Evolutionary conservation across 2,888 invertebrate genomes (phyloP).

Genomic region (Sinopyrophorus schimmeli): DNA sequence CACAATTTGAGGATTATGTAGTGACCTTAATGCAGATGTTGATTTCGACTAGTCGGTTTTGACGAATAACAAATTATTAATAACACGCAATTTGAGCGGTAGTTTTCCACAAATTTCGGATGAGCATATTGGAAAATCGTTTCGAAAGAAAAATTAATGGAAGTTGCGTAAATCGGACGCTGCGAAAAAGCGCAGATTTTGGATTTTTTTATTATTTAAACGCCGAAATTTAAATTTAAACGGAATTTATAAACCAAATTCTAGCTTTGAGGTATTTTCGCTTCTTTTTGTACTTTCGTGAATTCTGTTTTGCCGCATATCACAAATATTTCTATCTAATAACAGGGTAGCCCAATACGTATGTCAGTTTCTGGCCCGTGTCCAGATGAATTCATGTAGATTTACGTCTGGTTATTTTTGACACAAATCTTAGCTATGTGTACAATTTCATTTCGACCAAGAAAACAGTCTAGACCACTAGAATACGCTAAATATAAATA

Average conservation of each 20-base stretch:
- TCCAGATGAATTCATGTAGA: conserved; percentile 19
- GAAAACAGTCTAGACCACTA: conserved; percentile 17
- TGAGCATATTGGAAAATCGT: neutral
- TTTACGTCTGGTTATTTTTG: conserved; percentile 24
- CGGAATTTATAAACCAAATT: neutral
- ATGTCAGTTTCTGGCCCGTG: conserved; percentile 22
- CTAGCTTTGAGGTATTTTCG: too few species aligned
- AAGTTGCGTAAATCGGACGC: too few species aligned
- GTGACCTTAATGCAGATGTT: conserved; percentile 20
- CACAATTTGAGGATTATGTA: conserved; percentile 15
- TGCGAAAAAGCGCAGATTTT: neutral
- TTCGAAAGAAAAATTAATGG: conserved; percentile 1
- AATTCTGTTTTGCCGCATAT: conserved; percentile 14
- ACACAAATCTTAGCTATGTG: conserved; percentile 17
- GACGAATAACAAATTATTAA: too few species aligned
- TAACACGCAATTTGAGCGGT: too few species aligned
- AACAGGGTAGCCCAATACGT: conserved; percentile 8
- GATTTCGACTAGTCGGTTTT: conserved; percentile 19
- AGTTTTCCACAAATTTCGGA: too few species aligned
- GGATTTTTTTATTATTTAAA: neutral
- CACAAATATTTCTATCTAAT: conserved; percentile 10
- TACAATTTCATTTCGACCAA: conserved; percentile 14
- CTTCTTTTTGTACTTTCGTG: neutral
- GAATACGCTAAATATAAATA: conserved; percentile 12
- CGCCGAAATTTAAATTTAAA: conserved; percentile 1